A percentile compares a stretch with the other conserved stretches of the same genome.
Evolutionary conservation across 2,113 vertebrate genomes (phyloP).

Genomic region (Phodopus roborovskii): DNA sequence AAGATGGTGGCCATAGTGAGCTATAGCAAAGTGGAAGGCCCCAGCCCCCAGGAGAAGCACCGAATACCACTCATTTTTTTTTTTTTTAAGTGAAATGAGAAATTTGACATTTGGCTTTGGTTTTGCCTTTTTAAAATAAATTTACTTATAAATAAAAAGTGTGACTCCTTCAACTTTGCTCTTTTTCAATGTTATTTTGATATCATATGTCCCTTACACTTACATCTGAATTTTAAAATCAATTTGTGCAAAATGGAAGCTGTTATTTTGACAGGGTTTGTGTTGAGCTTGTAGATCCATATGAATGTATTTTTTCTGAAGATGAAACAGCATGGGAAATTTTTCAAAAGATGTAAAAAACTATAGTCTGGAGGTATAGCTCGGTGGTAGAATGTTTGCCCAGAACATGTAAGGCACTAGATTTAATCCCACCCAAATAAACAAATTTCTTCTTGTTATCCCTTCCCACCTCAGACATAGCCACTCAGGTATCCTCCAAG

Average conservation of each 20-base stretch:
- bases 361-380: background rate
- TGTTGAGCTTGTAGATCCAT: background rate
- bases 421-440: background rate
- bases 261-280: background rate
- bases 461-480: background rate
- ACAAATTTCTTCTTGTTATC: background rate
- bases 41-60: background rate
- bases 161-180: background rate
- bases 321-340: background rate
- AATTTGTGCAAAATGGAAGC: background rate
- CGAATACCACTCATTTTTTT: background rate
- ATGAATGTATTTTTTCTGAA: background rate
- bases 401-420: background rate
- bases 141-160: background rate
- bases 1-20: background rate
- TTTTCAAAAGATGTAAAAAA: background rate
- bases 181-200: conserved; percentile 3
- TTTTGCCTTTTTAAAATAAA: background rate
- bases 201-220: background rate
- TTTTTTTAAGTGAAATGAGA: background rate
- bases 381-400: background rate
- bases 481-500: background rate
- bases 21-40: background rate
- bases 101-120: background rate
- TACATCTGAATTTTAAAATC: conserved; percentile 43